A percentile compares a stretch with the other conserved stretches of the same genome.
Evolutionary conservation across 1,140 invertebrate species (phyloP).

Genomic region (Streblospio benedicti): DNA sequence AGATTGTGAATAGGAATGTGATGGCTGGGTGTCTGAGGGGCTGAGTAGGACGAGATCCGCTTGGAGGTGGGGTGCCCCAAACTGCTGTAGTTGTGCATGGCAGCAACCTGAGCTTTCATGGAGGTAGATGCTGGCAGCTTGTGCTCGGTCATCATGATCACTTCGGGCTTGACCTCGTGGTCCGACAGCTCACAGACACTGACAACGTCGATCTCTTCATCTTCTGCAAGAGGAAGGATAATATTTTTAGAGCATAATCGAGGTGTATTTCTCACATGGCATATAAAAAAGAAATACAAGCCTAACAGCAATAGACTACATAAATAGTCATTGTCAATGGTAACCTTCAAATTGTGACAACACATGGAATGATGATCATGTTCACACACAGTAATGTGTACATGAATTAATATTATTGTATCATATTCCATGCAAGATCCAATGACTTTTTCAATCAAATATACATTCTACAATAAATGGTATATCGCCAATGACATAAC

Average conservation of each 20-base stretch:
- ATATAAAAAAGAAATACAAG: slow-evolving; percentile 8
- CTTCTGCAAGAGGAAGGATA: background rate
- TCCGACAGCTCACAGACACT: slow-evolving; percentile 48
- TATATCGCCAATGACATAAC: too few species aligned
- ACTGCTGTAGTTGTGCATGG: slow-evolving; percentile 9
- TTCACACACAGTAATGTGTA: too few species aligned
- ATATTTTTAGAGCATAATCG: slow-evolving; percentile 66
- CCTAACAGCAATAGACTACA: background rate
- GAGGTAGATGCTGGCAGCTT: slow-evolving; percentile 54
- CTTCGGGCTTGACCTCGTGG: too few species aligned
- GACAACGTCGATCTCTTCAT: slow-evolving; percentile 73
- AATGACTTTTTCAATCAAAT: too few species aligned
- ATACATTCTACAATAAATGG: too few species aligned
- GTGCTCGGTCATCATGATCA: slow-evolving; percentile 56
- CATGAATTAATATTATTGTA: too few species aligned
- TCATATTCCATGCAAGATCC: too few species aligned
- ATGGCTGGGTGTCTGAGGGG: background rate
- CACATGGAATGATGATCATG: background rate
- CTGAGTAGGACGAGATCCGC: slow-evolving; percentile 16
- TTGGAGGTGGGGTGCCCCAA: slow-evolving; percentile 18
- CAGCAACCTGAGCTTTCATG: slow-evolving; percentile 5
- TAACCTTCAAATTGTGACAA: background rate
- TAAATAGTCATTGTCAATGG: background rate
- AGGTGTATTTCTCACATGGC: slow-evolving; percentile 61
- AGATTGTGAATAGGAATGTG: slow-evolving; percentile 8